These are phyloP conservation scores for Drosophila phalerata DNA, from an alignment of 2,888 invertebrate genomes.

Conservation along the genomic window DNA sequence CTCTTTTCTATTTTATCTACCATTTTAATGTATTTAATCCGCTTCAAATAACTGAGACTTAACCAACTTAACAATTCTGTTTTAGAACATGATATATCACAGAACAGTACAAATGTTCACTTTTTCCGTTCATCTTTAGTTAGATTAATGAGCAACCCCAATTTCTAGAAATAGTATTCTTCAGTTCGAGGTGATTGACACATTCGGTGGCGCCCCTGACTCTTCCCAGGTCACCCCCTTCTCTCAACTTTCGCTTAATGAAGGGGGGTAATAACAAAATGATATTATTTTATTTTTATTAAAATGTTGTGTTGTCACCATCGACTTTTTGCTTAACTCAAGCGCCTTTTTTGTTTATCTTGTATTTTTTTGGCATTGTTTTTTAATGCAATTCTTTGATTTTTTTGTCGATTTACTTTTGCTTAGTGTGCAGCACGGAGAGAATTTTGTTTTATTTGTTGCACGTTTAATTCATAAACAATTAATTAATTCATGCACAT, in stretches of 20 bases:
- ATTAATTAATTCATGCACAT: constrained; percentile 79
- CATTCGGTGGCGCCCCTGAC: constrained; percentile 76
- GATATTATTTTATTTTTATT: constrained; percentile 32
- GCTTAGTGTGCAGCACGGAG: constrained; percentile 60
- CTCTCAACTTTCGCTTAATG: constrained; percentile 1
- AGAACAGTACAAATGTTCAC: too few relatives aligned
- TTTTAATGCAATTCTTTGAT: constrained; percentile 58
- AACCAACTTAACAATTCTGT: too few relatives aligned
- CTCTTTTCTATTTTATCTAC: too few relatives aligned
- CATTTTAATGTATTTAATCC: too few relatives aligned
- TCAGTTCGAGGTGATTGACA: constrained; percentile 75
- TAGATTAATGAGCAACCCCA: constrained; percentile 35
- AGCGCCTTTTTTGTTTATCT: constrained; percentile 73
- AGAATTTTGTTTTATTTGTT: constrained; percentile 56
- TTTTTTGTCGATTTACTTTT: constrained; percentile 55
- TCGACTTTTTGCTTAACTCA: constrained; percentile 49
- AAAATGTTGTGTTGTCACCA: constrained; percentile 64
- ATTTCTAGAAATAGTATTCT: constrained; percentile 32
- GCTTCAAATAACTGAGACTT: too few relatives aligned
- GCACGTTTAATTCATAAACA: constrained; percentile 83
- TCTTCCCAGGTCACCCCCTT: constrained; percentile 23
- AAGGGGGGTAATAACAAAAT: constrained; percentile 9
- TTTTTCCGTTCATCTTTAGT: constrained; percentile 15
- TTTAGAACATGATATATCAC: too few relatives aligned
- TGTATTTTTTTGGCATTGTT: constrained; percentile 70